A percentile compares a stretch with the other conserved stretches of the same genome.
phyloP scores from a whole-genome alignment of 2,797 vertebrate species.

The Dendrocincla tyrannina region DNA sequence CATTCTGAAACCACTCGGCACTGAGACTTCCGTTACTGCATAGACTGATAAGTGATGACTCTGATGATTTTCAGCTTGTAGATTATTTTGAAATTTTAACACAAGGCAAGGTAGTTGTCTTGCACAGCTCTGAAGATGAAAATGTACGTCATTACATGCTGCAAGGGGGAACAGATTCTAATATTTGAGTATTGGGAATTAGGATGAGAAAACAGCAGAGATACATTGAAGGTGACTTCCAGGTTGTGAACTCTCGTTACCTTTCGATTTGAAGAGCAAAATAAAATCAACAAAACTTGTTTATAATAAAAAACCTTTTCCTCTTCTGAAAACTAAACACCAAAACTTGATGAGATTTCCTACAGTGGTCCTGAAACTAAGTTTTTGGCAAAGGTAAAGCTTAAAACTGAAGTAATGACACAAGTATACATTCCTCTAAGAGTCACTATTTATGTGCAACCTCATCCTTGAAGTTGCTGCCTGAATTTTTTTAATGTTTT shows the following conservation, averaged over 20 bases:
- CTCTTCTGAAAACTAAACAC: background rate
- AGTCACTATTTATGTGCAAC: background rate
- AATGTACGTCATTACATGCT: background rate
- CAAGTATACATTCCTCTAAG: fast-evolving
- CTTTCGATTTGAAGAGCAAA: background rate
- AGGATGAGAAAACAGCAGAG: background rate
- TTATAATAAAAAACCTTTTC: background rate
- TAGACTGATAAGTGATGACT: background rate
- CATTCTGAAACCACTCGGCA: background rate
- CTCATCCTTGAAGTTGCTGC: background rate
- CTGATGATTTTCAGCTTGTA: background rate
- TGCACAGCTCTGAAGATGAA: background rate
- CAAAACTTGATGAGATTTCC: background rate
- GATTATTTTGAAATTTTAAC: background rate
- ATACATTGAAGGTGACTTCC: background rate
- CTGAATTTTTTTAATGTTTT: background rate
- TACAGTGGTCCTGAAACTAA: background rate
- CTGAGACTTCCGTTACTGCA: background rate
- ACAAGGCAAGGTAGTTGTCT: background rate
- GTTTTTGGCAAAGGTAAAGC: background rate
- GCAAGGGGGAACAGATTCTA: background rate
- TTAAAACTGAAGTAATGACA: background rate
- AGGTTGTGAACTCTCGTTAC: background rate
- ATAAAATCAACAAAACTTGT: background rate
- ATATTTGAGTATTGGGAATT: background rate